Percentiles rank a stretch among this genome's conserved stretches.
Evolutionary conservation across 1,140 invertebrate genomes (phyloP).

Genomic region (Zaprionus lachaisei): DNA sequence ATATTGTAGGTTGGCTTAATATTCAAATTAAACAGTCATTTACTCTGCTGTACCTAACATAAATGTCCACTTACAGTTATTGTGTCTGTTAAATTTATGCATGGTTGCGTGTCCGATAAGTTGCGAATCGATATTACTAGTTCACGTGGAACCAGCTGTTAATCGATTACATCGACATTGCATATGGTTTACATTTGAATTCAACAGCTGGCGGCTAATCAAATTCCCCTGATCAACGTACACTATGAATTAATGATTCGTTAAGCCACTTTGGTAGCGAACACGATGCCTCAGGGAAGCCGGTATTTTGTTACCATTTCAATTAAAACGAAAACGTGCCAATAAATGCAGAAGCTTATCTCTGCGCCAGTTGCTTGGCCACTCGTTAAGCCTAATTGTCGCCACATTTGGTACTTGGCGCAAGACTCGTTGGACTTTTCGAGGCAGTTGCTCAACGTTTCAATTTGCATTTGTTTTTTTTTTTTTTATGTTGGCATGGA

Average conservation of each 20-base stretch:
- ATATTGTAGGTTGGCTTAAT: no score
- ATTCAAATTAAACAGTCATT: background rate
- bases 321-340: slow-evolving; percentile 39
- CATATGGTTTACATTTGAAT: background rate
- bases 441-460: slow-evolving; percentile 36
- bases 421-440: slow-evolving; percentile 52
- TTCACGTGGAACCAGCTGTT: background rate
- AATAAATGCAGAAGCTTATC: slow-evolving; percentile 46
- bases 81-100: background rate
- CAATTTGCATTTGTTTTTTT: slow-evolving; percentile 44
- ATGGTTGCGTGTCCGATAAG: background rate
- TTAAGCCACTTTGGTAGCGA: background rate
- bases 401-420: slow-evolving; percentile 33
- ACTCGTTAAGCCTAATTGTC: slow-evolving; percentile 46
- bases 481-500: slow-evolving; percentile 32
- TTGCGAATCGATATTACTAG: background rate
- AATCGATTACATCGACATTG: background rate
- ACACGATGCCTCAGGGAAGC: background rate
- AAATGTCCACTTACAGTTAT: background rate
- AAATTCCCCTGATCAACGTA: slow-evolving; percentile 7
- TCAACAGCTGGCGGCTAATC: slow-evolving; percentile 8
- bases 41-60: background rate
- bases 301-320: slow-evolving; percentile 34
- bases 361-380: slow-evolving; percentile 27
- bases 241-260: slow-evolving; percentile 2